Percentiles rank a stretch among this genome's conserved stretches.
These are phyloP conservation scores for Pachypanchax playfairii DNA, from an alignment of 2,113 vertebrate species.

Conservation along the genomic window DNA sequence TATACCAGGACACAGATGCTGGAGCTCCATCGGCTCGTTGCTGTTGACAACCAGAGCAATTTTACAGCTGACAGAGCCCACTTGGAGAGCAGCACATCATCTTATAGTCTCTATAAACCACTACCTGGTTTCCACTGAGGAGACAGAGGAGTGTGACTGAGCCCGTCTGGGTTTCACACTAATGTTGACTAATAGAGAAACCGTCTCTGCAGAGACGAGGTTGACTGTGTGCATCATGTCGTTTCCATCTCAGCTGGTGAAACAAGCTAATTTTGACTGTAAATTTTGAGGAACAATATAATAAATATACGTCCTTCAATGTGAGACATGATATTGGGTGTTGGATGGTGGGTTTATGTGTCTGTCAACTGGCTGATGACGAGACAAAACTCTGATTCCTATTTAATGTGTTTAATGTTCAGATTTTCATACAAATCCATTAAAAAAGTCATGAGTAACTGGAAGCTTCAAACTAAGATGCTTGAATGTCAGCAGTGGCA, in stretches of 20 bases:
- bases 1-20: conserved; percentile 39
- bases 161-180: conserved; percentile 55
- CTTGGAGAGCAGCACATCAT: conserved; percentile 66
- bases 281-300: conserved; percentile 31
- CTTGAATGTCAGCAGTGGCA: conserved; percentile 34
- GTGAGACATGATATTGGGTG: conserved; percentile 24
- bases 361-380: conserved; percentile 16
- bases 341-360: conserved; percentile 28
- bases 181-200: conserved; percentile 59
- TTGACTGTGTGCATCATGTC: conserved; percentile 28
- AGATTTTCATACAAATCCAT: conserved; percentile 8
- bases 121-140: conserved; percentile 22
- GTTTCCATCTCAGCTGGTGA: conserved; percentile 21
- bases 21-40: conserved; percentile 24
- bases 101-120: conserved; percentile 60
- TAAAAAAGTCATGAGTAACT: conserved; percentile 4
- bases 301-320: conserved; percentile 32
- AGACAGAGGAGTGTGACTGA: conserved; percentile 26
- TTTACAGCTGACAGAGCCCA: conserved; percentile 66
- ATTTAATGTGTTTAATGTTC: not conserved
- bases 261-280: conserved; percentile 23
- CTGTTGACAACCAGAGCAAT: conserved; percentile 60
- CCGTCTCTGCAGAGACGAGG: conserved; percentile 16
- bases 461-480: conserved; percentile 27
- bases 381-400: conserved; percentile 3